Evolutionary conservation across 2,113 vertebrate species (phyloP), one percentile per base, ranked within the genome.

Genomic region (Chlorodrepanis virens): DNA sequence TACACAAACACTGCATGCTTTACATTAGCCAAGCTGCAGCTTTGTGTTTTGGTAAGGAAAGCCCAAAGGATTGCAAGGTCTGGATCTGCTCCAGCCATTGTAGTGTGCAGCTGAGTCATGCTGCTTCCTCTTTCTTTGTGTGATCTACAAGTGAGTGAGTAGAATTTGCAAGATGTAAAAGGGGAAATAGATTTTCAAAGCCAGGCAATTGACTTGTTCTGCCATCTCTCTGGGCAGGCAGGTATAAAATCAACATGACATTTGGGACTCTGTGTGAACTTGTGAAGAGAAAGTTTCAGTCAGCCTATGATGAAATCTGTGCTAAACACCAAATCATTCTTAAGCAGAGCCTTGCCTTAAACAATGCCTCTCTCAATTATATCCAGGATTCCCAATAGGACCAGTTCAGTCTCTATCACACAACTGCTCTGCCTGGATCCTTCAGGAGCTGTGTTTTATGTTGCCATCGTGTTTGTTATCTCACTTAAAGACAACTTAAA

Each of bases 71-170:
- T 80, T 93, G 67, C 79, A 92, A 59, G 88, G 79, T 72, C 91
- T 97, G 94, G 92, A 94, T 81, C 89, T 67, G 76, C 59, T 95
- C 95, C 94, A 96, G 54, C 82, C 96, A 93, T 97, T 97, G 93
- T 94, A 94, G 67, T 82, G 67, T 74, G 74, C 47, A 97, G 95
- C 96, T 97, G 96, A 97, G 90, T 97, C 95, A 97, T 93, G 93
- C 93, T 91, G 65, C 75, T 96, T 97, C 83, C 91, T 96, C 89
- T 90, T 90, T 89, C 90, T 93, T 91, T 90, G 89, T 71, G 35
- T 83, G 83, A 74, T 75, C 93, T 83, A 13, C 70, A 53, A 95
- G 74, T 49, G 74, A 92, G 80, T 63, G 93, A 96, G 71, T 86
- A 82, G 74, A 85, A 89, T 95, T 94, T 94, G 90, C 79, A 91